Base-by-base conservation (phyloP, 30 jellyfish, hydroid and myxozoan genomes). In the Aurelia aurita complex sp. Pacific region DNA sequence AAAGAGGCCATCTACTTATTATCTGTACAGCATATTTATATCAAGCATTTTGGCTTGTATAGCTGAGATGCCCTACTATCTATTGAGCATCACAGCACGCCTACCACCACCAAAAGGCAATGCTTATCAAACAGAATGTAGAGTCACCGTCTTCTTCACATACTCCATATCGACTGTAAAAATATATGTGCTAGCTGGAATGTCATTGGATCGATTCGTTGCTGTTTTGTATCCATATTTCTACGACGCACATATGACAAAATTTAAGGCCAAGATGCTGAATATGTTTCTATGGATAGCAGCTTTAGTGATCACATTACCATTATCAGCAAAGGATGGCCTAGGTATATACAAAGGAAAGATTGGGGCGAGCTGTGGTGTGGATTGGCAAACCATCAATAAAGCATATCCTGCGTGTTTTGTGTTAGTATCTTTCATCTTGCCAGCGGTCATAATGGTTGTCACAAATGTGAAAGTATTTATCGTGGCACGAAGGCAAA, bases 301-400 rank as follows among this genome's bases (percentile, higher is more conserved):
- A 34, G 73, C 84, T 2, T 8, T 81, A 10, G 36, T 64, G n/a
- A 5, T 81, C 1, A 16, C 62, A 14, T 17, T 69, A 12, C 91
- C 91, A 2, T 71, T 81, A 23, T 74, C 91, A 16, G 62, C 71
- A 52, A 60, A 29, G 2, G 61, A 81, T 29, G 80, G 80, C 51
- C 76, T 57, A 4, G 61, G 67, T 6, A 36, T 15, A 9, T 81
- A 81, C 78, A n/a, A 51, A 50, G 91, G 84, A 33, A 36, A 51
- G 59, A 15, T 29, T 18, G 91, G 91, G 13, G 42, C 77, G 7
- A 57, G 69, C 52, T 81, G 91, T 57, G 91, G 91, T 3, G 82
- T 81, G 36, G 57, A 34, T 19, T 81, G 91, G 91, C 32, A 42
- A 14, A 10, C 23, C 35, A 59, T 67, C 2, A 65, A 42, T 19